Evolutionary conservation across 2,888 invertebrate species (phyloP).

Genomic region (Lasioglossum malachurum): DNA sequence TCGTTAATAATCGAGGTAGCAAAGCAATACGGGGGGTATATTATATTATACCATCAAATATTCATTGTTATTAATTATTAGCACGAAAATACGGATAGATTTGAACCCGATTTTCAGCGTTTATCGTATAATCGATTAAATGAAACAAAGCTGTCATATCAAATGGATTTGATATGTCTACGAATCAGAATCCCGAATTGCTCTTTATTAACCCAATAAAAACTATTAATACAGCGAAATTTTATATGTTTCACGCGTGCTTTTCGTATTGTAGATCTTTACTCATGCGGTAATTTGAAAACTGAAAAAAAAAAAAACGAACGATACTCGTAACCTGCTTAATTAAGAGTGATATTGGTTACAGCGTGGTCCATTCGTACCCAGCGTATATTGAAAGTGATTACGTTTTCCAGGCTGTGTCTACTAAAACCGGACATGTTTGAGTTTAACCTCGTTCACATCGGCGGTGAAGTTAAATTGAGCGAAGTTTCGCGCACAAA

Average conservation of each 20-base stretch:
- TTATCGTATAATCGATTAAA: not conserved
- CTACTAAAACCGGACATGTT: not conserved
- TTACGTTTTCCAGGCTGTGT: not conserved
- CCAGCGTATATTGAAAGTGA: not conserved
- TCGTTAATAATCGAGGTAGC: not conserved
- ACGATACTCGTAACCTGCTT: not conserved
- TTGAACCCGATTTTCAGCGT: not conserved
- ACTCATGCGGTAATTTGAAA: not conserved
- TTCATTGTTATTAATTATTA: not conserved
- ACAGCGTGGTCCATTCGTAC: not conserved
- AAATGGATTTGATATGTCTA: not conserved
- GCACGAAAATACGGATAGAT: not conserved
- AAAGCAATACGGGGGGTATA: not conserved
- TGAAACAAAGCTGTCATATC: not conserved
- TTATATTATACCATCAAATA: not conserved
- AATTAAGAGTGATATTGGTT: not conserved
- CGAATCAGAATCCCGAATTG: not conserved
- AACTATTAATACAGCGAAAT: not conserved
- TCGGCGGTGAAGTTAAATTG: not conserved
- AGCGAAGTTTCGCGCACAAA: constrained; percentile 1
- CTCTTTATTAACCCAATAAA: not conserved
- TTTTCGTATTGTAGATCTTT: not conserved
- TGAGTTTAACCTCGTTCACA: not conserved
- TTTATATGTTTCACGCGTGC: not conserved
- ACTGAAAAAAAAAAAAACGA: not conserved